Evolutionary conservation across 2,113 vertebrate species (phyloP), one percentile per base, ranked within the genome.

Genomic region (Semicossyphus pulcher): DNA sequence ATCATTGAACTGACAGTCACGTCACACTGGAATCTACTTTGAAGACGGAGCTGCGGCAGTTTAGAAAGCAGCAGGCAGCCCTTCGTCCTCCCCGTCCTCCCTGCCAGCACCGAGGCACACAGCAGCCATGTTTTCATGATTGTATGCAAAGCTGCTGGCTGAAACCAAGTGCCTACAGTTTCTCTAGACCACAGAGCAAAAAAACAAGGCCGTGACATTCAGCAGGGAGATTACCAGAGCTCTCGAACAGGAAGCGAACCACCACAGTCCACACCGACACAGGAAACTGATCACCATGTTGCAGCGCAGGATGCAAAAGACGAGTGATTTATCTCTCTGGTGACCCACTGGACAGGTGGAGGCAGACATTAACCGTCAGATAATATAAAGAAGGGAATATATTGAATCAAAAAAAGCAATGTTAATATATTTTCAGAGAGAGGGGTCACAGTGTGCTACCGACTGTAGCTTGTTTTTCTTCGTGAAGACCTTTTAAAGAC

Each of bases 171-270:
- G 90, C 89, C 91, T 91, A 76, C 84, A 75, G 67, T 71, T 42
- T 85, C 78, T 85, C 73, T 69, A 83, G 71, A 89, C 85, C 89
- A 81, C 89, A 89, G 84, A 88, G 65, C 81, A 85, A 86, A 86
- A 41, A 89, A 92, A 91, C 86, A 80, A 88, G 87, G 83, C 83
- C 80, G 59, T 91, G 90, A 91, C 88, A 92, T 91, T 91, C 87
- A 88, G 16, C 75, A 32, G 86, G 85, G 88, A 86, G 87, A 90
- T 88, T 89, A 89, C 84, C 86, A 83, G 84, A 78, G 71, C 76
- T 86, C 68, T 70, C 41, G 77, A 90, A 89, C 86, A 90, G 90
- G 92, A 92, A 90, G 84, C 82, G 80, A 83, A 80, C 85, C 36
- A 57, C 86, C 85, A 86, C 90, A 87, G 89, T 88, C 89, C 88